Conservation (phyloP, 2,797 vertebrate genomes). For the Tolypeutes matacus region DNA sequence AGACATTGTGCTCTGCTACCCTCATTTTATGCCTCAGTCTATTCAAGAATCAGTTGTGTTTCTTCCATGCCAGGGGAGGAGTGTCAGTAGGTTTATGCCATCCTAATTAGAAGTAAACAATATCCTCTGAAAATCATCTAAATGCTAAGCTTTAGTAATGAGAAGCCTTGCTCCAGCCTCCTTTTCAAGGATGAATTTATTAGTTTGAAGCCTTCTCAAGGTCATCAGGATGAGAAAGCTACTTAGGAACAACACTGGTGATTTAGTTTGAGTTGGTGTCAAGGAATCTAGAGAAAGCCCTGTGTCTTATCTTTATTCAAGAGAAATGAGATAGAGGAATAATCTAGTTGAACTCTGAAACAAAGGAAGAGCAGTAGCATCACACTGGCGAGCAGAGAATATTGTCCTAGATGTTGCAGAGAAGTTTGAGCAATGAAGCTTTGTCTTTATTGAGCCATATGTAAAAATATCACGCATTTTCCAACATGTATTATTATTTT, state of each 20-base stretch:
- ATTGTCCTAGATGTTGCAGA: background rate
- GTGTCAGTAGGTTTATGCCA: background rate
- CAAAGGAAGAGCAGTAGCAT: slow-evolving; percentile 9
- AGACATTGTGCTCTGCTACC: background rate
- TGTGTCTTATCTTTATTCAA: slow-evolving; percentile 19
- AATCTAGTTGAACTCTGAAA: slow-evolving; percentile 9
- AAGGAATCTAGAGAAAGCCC: background rate
- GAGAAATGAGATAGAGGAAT: slow-evolving; percentile 43
- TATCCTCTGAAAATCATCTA: slow-evolving; percentile 55
- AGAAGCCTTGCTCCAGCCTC: background rate
- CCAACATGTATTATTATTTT: background rate
- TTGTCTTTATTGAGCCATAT: slow-evolving; percentile 36
- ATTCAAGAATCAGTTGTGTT: slow-evolving; percentile 45
- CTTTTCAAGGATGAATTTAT: slow-evolving; percentile 14
- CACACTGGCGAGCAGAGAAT: background rate
- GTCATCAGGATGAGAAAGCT: background rate
- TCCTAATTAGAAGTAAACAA: slow-evolving; percentile 53
- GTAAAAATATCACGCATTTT: slow-evolving; percentile 52
- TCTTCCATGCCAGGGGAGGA: background rate
- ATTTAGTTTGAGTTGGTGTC: slow-evolving; percentile 19
- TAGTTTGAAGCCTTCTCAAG: slow-evolving; percentile 23
- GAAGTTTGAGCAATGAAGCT: slow-evolving; percentile 53
- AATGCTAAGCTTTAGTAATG: slow-evolving; percentile 29
- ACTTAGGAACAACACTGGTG: background rate
- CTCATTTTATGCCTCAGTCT: slow-evolving; percentile 4